Evolutionary conservation across 1,140 invertebrate genomes (phyloP), one percentile per base, ranked within the genome.

Genomic region (Sipha flava): DNA sequence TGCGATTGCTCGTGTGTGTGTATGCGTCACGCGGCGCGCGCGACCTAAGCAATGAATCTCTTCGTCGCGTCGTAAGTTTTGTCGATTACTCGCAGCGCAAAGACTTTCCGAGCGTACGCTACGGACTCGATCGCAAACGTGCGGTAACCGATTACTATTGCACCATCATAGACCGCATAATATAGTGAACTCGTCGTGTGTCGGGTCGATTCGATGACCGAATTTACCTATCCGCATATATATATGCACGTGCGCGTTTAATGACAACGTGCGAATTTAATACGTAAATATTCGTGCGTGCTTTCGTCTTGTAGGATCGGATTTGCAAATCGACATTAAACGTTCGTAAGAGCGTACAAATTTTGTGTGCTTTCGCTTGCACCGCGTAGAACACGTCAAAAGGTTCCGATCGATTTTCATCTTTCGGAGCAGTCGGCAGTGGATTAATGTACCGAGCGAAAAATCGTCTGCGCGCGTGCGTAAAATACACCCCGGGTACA

Each of bases 11-110:
- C 37, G n/a, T n/a, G 29, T n/a, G n/a, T 21, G 59, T 14, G 34
- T 66, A 66, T n/a, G 34, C 62, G 62, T 40, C 62, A 23, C 47
- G 29, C 26, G n/a, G 29, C 10, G 54, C 23, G 54, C 18, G 54
- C 54, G 54, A 21, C 26, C 45, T 26, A 12, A 18, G 68, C 70
- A 73, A 73, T 73, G 47, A 73, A 73, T 73, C 70, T 52, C 47
- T n/a, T n/a, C n/a, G n/a, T n/a, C n/a, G n/a, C n/a, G 23, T 52
- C 47, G 29, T 54, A 21, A 54, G 70, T 73, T 52, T 34, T 10
- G 70, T 73, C 47, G 70, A 40, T 54, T 54, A 10, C 5, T 47
- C 23, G 6, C 37, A 40, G 37, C 29, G 57, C 1, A 10, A 14
- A 10, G 70, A 52, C 45, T 54, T 34, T 52, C 10, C 47, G n/a